Conservation (phyloP, 2,888 invertebrate genomes). For the Lepidonotus clava region DNA sequence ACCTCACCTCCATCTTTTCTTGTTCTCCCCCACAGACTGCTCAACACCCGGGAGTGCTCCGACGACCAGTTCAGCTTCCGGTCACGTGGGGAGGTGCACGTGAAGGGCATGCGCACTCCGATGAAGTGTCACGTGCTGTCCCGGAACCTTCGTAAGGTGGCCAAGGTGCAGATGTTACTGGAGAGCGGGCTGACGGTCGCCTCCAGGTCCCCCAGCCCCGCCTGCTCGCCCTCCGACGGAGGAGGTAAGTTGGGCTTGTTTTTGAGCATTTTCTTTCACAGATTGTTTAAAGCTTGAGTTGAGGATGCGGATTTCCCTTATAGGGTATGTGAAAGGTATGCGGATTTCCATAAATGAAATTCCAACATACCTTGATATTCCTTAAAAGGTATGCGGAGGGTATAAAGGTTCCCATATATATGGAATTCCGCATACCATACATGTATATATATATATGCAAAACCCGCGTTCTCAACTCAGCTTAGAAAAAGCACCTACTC, state of each 20-base stretch:
- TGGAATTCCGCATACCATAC: no score
- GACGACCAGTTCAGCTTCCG: slow-evolving; percentile 72
- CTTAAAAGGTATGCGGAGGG: no score
- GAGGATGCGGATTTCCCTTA: no score
- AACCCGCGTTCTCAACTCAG: no score
- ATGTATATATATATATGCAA: no score
- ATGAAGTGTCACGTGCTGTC: slow-evolving; percentile 76
- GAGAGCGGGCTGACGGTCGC: slow-evolving; percentile 46
- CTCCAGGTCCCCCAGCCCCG: slow-evolving; percentile 47
- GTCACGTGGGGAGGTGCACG: slow-evolving; percentile 72
- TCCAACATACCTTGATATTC: no score
- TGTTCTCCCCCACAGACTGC: slow-evolving; percentile 79
- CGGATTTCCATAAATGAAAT: no score
- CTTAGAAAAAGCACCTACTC: no score
- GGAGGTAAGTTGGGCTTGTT: neutral
- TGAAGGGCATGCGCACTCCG: slow-evolving; percentile 76
- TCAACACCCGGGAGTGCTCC: slow-evolving; percentile 68
- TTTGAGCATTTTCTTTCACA: no score
- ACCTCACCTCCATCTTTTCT: slow-evolving; percentile 61
- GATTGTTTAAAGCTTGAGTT: no score
- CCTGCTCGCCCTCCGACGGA: slow-evolving; percentile 19
- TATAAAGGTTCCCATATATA: no score
- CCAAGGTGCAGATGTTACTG: slow-evolving; percentile 57
- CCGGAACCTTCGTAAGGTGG: slow-evolving; percentile 60
- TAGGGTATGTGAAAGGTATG: no score